A percentile compares a stretch with the other conserved stretches of the same genome.
Conservation (phyloP, 2,888 invertebrate genomes). For the Stictocephala bisonia region DNA sequence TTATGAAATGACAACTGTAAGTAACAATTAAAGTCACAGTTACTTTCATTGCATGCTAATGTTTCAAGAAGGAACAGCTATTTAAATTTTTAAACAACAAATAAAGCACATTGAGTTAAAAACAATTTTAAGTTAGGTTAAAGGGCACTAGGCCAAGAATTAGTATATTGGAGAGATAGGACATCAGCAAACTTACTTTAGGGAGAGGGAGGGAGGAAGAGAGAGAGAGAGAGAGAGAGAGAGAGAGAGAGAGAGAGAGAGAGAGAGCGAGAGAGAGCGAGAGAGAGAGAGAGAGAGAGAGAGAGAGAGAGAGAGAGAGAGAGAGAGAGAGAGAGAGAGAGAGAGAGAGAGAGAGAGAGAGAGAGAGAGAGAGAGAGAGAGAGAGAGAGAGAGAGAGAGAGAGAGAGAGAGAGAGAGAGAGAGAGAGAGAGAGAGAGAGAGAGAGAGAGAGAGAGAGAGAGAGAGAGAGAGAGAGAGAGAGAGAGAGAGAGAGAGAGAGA, state of each 20-base stretch:
- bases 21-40: too few relatives aligned
- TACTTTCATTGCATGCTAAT: too few relatives aligned
- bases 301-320: background rate
- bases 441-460: background rate
- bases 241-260: conserved; percentile 1
- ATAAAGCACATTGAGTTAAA: too few relatives aligned
- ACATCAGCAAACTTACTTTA: too few relatives aligned
- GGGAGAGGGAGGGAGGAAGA: background rate
- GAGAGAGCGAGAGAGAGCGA: too few relatives aligned
- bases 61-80: too few relatives aligned
- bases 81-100: too few relatives aligned
- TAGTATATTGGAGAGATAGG: too few relatives aligned
- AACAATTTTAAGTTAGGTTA: too few relatives aligned
- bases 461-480: background rate
- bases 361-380: background rate
- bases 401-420: background rate
- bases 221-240: background rate
- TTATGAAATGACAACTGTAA: too few relatives aligned
- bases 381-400: background rate
- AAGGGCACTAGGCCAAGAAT: too few relatives aligned
- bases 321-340: background rate
- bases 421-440: background rate
- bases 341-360: background rate
- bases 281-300: conserved; percentile 4
- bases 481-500: background rate